Base-by-base conservation (phyloP, 2,888 invertebrate species). In the Dugesia japonica region DNA sequence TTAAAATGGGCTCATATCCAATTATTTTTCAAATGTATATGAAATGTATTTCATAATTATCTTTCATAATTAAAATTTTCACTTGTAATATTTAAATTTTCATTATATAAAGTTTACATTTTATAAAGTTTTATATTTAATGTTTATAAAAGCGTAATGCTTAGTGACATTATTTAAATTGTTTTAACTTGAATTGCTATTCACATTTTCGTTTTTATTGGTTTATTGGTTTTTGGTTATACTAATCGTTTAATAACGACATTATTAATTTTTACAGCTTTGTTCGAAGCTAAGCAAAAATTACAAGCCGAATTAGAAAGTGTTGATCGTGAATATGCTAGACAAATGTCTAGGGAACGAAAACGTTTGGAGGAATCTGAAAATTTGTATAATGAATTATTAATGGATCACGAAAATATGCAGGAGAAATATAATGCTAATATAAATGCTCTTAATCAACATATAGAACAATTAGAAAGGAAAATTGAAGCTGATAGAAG, bases 271-370 rank as follows among this genome's bases (percentile, higher is more conserved):
- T 7, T 56, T 4, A 4, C 17, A 56, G 56, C n/a, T 56, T n/a
- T 56, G 4, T 56, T 56, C 23, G 56, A 56, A 56, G 56, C 56
- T n/a, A 56, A 56, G 17, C 56, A 56, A 56, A 56, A 56, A n/a
- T 23, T 56, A n/a, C 56, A 56, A 56, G 7, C 56, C 17, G 56
- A 56, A 56, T 56, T 56, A 56, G 56, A 56, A 23, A 56, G 56
- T n/a, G 56, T 56, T 56, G 56, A 56, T 56, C n/a, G 56, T 20
- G 56, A 56, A 56, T 56, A 56, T 56, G 56, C 56, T n/a, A n/a
- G 56, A 56, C 56, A n/a, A n/a, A 56, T 56, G 56, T 4, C 56
- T n/a, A 56, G 56, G 17, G 56, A 56, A 23, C 4, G 56, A n/a
- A 56, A 56, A 56, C n/a, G 56, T 9, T 56, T 56, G 23, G 56